Evolutionary conservation across 1,140 invertebrate genomes (phyloP), one percentile per base, ranked within the genome.

Genomic region (Charaxes varanes): DNA sequence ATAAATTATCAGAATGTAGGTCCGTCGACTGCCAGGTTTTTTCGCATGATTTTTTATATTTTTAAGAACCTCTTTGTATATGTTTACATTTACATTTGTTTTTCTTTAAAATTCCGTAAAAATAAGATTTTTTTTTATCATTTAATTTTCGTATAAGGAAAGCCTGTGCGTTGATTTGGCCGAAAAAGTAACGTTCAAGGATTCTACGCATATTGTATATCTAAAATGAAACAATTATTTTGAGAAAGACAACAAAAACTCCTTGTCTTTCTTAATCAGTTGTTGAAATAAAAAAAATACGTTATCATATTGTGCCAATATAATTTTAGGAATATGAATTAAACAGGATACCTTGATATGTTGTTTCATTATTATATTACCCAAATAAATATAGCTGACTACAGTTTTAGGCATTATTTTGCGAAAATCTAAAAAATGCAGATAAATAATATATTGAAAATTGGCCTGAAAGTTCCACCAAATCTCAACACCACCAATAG

Each of bases 211-310:
- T 8, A 35, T 27, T 26, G 33, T 38, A n/a, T n/a, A 47, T 36
- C 12, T 47, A 42, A 34, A 21, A 21, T 33, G 27, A 49, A 28
- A 56, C 69, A 76, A 82, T 78, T 76, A 53, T 62, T 67, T 82
- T 78, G 66, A 77, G 74, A 78, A 82, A 78, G 60, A 41, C 62
- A 79, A 80, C 52, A 30, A 7, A 36, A 37, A n/a, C 10, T 6
- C 0, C 61, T 78, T 79, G 69, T 44, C 65, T 79, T 79, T 79
- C 71, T 79, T 45, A 79, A 82, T 71, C 36, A 67, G 66, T 82
- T 79, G 69, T 31, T 59, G 7, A 24, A 42, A 21, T 40, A n/a
- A 7, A 15, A 14, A 23, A 15, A n/a, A 22, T 3, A 28, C 12
- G 37, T 41, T 23, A 27, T 21, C 33, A 53, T 31, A 40, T 40